Evolutionary conservation across 2,797 vertebrate genomes (phyloP).

Genomic region (Amniataba percoides): DNA sequence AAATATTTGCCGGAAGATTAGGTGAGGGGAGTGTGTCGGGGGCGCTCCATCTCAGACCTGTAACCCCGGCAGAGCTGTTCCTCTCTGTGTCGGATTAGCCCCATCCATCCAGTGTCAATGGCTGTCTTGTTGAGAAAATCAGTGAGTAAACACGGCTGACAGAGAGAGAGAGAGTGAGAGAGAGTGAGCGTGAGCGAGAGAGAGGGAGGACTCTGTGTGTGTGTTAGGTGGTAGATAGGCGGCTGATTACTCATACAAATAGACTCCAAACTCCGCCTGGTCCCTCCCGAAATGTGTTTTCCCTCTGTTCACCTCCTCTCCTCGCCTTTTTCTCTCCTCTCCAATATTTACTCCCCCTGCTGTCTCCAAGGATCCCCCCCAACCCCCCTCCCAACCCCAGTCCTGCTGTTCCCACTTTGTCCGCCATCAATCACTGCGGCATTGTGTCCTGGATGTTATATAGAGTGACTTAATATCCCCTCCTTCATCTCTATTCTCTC

Average conservation of each 20-base stretch:
- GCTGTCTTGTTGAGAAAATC: slow-evolving; percentile 99
- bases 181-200: too few species aligned
- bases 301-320: slow-evolving; percentile 59
- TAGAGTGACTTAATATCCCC: slow-evolving; percentile 99
- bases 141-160: slow-evolving; percentile 99
- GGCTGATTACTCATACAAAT: slow-evolving; percentile 98
- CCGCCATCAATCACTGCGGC: slow-evolving; percentile 97
- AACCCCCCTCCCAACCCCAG: slow-evolving; percentile 77
- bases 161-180: slow-evolving; percentile 80
- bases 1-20: slow-evolving; percentile 99
- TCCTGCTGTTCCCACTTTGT: slow-evolving; percentile 99
- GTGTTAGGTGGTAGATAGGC: slow-evolving; percentile 76
- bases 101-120: slow-evolving; percentile 99
- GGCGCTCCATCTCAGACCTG: slow-evolving; percentile 93
- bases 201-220: too few species aligned
- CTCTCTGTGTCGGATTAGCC: slow-evolving; percentile 97
- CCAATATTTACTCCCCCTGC: slow-evolving; percentile 88
- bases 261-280: slow-evolving; percentile 94
- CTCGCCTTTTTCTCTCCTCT: slow-evolving; percentile 65
- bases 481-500: slow-evolving; percentile 98
- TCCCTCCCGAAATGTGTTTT: slow-evolving; percentile 89
- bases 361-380: slow-evolving; percentile 89
- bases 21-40: slow-evolving; percentile 93
- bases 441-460: slow-evolving; percentile 99
- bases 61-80: slow-evolving; percentile 94